Evolutionary conservation across 2,888 invertebrate genomes (phyloP), one percentile per base, ranked within the genome.

Genomic region (Pachliopta kotzebuea): DNA sequence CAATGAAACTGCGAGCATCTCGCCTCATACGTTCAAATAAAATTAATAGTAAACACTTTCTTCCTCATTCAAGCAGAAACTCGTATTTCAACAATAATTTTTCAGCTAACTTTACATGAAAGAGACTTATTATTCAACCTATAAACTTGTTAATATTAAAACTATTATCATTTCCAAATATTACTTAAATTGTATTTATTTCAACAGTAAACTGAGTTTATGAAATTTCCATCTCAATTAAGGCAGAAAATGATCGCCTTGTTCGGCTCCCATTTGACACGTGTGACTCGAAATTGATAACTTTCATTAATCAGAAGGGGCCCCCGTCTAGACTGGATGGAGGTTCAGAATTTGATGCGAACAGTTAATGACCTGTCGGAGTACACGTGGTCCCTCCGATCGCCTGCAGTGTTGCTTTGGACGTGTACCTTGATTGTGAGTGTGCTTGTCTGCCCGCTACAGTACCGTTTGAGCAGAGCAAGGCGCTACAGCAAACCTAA

Each of bases 401-500:
- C 55, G 60, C 52, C 56, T 37, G 60, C 60, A 59, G 53, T 45
- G 55, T 21, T 65, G 52, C 56, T 56, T 56, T 37, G 42, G 60
- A 65, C 64, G 26, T 60, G 24, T 45, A 65, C 56, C 56, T 56
- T 56, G 56, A 53, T 65, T 60, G 50, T 62, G 66, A 54, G 58
- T 65, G 62, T 63, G 60, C 66, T 65, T 66, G 62, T 64, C 59
- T 54, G 29, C 18, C 60, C 60, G 62, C 60, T 65, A 56, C 60
- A 60, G 64, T 62, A 68, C 64, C 53, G 29, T 42, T 45, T 37
- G 49, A 49, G 63, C 57, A 54, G 37, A 45, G 37, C 6, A 24
- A 29, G n/a, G 23, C 24, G n/a, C 56, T 60, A 62, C 37, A 37
- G 62, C 45, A 56, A 62, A 56, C 20, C 58, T 49, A 54, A 18